Evolutionary conservation across 2,113 vertebrate genomes (phyloP).

Genomic region (Stigmatopora argus): DNA sequence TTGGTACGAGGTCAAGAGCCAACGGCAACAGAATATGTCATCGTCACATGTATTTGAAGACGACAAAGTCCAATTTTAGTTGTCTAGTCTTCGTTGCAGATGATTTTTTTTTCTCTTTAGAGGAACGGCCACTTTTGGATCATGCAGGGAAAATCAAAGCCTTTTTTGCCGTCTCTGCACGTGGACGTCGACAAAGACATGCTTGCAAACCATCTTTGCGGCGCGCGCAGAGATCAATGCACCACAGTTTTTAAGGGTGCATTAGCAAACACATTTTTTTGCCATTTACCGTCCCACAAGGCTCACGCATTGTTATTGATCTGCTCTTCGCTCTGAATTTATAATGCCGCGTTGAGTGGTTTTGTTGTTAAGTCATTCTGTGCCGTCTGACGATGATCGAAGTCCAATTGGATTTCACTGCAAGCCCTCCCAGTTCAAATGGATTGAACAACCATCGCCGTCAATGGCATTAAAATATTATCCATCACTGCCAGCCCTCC

Average conservation of each 20-base stretch:
- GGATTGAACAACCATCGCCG: too few species aligned
- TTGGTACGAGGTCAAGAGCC: too few species aligned
- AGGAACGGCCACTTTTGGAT: neutral
- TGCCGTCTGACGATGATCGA: too few species aligned
- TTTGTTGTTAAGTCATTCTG: neutral
- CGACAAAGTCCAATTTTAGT: neutral
- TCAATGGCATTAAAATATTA: too few species aligned
- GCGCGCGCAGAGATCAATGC: slow-evolving; percentile 26
- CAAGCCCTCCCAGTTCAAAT: too few species aligned
- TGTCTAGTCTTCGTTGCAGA: neutral
- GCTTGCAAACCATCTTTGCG: slow-evolving; percentile 10
- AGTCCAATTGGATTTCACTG: too few species aligned
- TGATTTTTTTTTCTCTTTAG: too few species aligned
- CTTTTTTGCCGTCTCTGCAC: neutral
- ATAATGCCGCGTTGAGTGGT: neutral
- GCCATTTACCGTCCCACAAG: neutral
- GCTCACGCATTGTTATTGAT: slow-evolving; percentile 18
- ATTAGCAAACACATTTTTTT: slow-evolving; percentile 27
- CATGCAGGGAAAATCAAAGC: neutral
- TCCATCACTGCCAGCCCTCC: too few species aligned
- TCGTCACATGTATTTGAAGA: neutral
- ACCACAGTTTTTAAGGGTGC: slow-evolving; percentile 32
- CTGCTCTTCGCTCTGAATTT: neutral
- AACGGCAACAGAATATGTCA: neutral
- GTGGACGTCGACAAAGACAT: slow-evolving; percentile 2